Percentiles rank a stretch among this genome's conserved stretches.
Conservation (phyloP, 2,888 invertebrate species). For the Autographa gamma region DNA sequence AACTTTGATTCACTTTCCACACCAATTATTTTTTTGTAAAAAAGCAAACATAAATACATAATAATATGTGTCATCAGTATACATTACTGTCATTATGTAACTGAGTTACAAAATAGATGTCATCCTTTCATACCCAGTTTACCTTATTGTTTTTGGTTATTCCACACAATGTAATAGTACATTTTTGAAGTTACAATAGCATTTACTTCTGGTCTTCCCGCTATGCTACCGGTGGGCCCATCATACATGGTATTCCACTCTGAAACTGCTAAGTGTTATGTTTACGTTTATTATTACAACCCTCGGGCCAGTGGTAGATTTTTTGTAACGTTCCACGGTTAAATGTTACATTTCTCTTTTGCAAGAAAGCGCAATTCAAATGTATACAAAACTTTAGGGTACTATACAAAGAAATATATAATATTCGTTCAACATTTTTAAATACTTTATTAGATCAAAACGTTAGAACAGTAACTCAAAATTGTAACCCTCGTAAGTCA, state of each 20-base stretch:
- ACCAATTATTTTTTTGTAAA: too few relatives aligned
- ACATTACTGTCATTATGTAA: too few relatives aligned
- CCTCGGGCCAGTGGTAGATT: constrained; percentile 24
- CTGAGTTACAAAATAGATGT: too few relatives aligned
- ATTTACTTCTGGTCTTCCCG: constrained; percentile 26
- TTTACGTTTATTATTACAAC: constrained; percentile 51
- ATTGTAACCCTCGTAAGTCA: background rate
- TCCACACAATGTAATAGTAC: constrained; percentile 14
- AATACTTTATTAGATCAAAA: background rate
- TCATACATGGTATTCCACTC: constrained; percentile 55
- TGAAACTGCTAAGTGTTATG: constrained; percentile 40
- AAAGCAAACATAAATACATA: too few relatives aligned
- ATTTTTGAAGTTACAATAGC: constrained; percentile 37
- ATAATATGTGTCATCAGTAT: too few relatives aligned
- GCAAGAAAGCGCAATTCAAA: background rate
- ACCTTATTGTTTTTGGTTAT: background rate
- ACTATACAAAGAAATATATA: background rate
- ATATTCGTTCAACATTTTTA: background rate
- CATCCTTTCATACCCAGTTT: too few relatives aligned
- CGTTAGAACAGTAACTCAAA: too few relatives aligned
- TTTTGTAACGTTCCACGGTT: constrained; percentile 18
- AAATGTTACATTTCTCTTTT: constrained; percentile 12
- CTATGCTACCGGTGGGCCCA: constrained; percentile 32
- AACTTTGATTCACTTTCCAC: too few relatives aligned
- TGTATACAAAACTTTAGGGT: background rate